phyloP scores from a whole-genome alignment of 92 coral and sea anemone genomes.

The Pocillopora meandrina region DNA sequence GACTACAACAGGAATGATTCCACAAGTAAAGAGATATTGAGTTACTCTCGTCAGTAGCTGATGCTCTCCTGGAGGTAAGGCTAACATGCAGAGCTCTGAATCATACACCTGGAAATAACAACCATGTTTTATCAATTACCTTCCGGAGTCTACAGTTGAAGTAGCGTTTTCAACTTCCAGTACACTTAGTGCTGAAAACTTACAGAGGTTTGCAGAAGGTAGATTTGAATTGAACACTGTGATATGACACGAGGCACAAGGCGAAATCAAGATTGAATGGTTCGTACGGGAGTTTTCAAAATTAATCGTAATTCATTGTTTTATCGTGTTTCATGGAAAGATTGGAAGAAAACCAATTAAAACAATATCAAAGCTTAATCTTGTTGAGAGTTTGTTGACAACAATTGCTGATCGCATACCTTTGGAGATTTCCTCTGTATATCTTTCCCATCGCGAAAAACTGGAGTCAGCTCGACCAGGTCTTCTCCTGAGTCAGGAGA shows the following conservation, averaged over 20 bases:
- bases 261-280: too few relatives aligned
- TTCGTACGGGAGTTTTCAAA: too few relatives aligned
- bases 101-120: conserved; percentile 24
- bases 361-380: too few relatives aligned
- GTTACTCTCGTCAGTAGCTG: conserved; percentile 38
- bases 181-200: background rate
- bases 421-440: conserved; percentile 7
- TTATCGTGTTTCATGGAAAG: too few relatives aligned
- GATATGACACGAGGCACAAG: too few relatives aligned
- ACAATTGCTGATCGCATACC: background rate
- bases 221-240: too few relatives aligned
- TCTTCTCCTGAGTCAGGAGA: conserved; percentile 5
- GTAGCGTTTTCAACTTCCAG: conserved; percentile 16
- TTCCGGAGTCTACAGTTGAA: background rate
- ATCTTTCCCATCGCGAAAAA: conserved; percentile 27
- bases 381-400: too few relatives aligned
- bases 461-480: conserved; percentile 36
- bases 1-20: conserved; percentile 68
- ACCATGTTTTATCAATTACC: background rate
- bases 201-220: too few relatives aligned
- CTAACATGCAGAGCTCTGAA: conserved; percentile 44
- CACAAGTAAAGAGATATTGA: conserved; percentile 47
- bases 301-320: too few relatives aligned
- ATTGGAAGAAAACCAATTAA: background rate
- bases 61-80: conserved; percentile 46